Conservation (phyloP, 1,140 invertebrate species). For the Thaumatotibia leucotreta region DNA sequence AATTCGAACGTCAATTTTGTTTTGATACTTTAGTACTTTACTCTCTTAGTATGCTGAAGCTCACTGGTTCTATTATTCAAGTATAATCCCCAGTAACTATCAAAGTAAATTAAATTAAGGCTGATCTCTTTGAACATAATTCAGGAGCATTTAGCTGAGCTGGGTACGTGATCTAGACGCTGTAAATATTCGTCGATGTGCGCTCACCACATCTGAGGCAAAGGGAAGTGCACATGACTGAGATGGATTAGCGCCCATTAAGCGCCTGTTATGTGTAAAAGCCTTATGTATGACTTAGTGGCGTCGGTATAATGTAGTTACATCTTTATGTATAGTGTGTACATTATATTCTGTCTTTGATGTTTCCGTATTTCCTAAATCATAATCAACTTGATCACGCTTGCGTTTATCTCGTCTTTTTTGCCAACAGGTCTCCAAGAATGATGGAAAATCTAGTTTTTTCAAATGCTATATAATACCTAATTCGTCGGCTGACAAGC, state of each 20-base stretch:
- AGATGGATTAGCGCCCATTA: constrained; percentile 12
- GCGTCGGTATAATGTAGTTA: not conserved
- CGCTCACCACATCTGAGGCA: not conserved
- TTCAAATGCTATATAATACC: too few relatives aligned
- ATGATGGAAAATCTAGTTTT: too few relatives aligned
- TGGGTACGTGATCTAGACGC: not conserved
- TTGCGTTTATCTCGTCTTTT: too few relatives aligned
- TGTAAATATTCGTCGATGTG: constrained; percentile 10
- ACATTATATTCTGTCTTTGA: not conserved
- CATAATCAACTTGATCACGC: too few relatives aligned
- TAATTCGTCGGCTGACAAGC: too few relatives aligned
- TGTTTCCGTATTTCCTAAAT: too few relatives aligned
- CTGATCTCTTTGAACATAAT: not conserved
- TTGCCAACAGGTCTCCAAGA: too few relatives aligned
- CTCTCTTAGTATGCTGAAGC: not conserved
- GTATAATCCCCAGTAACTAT: not conserved
- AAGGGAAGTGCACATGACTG: not conserved
- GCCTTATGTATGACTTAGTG: not conserved
- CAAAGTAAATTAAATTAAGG: not conserved
- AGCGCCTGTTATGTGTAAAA: not conserved
- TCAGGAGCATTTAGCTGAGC: not conserved
- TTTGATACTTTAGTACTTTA: not conserved
- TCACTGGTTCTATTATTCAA: not conserved
- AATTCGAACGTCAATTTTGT: not conserved
- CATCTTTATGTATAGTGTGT: not conserved